Base-by-base conservation (phyloP, 2,797 vertebrate species). In the Fistularia commersonii region DNA sequence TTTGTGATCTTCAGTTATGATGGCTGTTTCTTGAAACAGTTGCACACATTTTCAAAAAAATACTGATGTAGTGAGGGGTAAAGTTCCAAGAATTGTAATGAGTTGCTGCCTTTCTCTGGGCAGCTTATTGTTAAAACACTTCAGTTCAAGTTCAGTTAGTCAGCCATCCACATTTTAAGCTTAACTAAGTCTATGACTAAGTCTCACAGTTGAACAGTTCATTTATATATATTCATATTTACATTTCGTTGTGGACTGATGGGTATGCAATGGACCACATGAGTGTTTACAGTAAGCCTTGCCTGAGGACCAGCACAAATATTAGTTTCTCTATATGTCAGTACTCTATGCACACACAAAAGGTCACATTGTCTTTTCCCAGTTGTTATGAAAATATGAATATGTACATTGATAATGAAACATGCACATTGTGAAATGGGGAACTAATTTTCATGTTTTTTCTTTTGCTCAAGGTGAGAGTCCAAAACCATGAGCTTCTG, bases 261-360 rank as follows among this genome's bases (percentile, higher is more conserved):
- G 48, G 66, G 40, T 62, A 54, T 64, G 42, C 51, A 9, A 55
- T 47, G 15, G 38, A 40, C 47, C 37, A 45, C 37, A 32, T 47
- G 9, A 32, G 12, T 80, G 72, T 83, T 81, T 76, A 81, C 72
- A 44, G 76, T 82, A 77, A 81, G 42, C 68, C 50, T 61, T 59
- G 23, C 55, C 43, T 62, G 35, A 65, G 66, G 63, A 60, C 45
- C 65, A 52, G 54, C 32, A 12, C 51, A 54, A 59, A 66, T 61
- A 43, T 52, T 44, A 69, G 40, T 35, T 41, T 60, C 37, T 75
- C 45, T 61, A 61, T 69, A 38, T 59, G 57, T 72, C 59, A 66
- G 50, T 66, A 42, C 8, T 8, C 23, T 23, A 23, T 23, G 76
- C 58, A 69, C 13, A 51, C 39, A 41, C 6, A 2, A 41, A 11